Evolutionary conservation across 2,888 invertebrate genomes (phyloP).

Genomic region (Parnassius smintheus): DNA sequence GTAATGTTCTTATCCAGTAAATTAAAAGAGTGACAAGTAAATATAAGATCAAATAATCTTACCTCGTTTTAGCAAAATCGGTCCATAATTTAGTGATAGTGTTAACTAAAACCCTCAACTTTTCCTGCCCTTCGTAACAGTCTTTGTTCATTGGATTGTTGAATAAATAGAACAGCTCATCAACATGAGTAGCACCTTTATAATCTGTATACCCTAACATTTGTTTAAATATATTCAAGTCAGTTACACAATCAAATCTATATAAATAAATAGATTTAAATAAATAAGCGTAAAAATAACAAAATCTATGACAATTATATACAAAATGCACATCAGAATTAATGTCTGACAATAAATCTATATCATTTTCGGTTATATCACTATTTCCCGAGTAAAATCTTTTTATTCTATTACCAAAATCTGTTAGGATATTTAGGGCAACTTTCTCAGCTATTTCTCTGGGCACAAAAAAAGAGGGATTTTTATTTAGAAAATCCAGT

Average conservation of each 20-base stretch:
- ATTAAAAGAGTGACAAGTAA: no score
- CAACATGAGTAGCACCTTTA: slow-evolving; percentile 60
- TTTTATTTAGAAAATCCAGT: slow-evolving; percentile 37
- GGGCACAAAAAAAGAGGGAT: slow-evolving; percentile 39
- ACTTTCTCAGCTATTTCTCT: slow-evolving; percentile 36
- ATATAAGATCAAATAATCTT: slow-evolving; percentile 25
- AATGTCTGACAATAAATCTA: slow-evolving; percentile 29
- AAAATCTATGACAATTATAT: slow-evolving; percentile 37
- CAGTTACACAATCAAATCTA: slow-evolving; percentile 39
- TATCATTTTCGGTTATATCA: slow-evolving; percentile 33
- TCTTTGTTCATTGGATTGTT: slow-evolving; percentile 41
- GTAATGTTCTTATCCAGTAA: no score
- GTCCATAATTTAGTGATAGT: slow-evolving; percentile 61
- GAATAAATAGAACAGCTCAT: slow-evolving; percentile 64
- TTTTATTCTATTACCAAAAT: slow-evolving; percentile 37
- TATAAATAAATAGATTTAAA: slow-evolving; percentile 38
- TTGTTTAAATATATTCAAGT: slow-evolving; percentile 40
- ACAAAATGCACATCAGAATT: slow-evolving; percentile 35
- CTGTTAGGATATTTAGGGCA: slow-evolving; percentile 29
- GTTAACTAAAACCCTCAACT: slow-evolving; percentile 49
- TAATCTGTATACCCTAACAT: slow-evolving; percentile 26
- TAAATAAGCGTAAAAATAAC: slow-evolving; percentile 31
- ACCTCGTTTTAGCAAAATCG: slow-evolving; percentile 68
- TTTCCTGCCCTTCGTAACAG: slow-evolving; percentile 43
- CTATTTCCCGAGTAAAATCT: slow-evolving; percentile 39